phyloP scores from a whole-genome alignment of 2,113 vertebrate genomes.

The Saiga tatarica region DNA sequence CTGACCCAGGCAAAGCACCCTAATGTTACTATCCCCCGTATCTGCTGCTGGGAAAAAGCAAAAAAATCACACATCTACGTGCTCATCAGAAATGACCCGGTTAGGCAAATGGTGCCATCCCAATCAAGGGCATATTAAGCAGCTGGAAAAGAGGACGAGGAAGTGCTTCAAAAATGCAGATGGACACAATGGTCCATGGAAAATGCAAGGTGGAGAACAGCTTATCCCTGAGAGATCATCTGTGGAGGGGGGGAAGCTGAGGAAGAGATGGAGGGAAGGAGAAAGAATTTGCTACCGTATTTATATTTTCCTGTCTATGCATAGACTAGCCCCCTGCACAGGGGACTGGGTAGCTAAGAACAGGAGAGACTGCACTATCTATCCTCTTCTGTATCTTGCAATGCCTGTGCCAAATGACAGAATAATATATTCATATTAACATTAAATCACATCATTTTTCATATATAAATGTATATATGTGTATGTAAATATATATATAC shows the following conservation, averaged over 20 bases:
- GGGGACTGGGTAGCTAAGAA: background rate
- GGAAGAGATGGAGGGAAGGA: background rate
- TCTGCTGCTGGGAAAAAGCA: background rate
- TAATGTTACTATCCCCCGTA: background rate
- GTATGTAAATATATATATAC: background rate
- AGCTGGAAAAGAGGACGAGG: background rate
- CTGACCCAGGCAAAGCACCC: background rate
- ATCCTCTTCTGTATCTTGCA: background rate
- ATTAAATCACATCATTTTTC: background rate
- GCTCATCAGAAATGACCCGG: background rate
- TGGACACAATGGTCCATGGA: background rate
- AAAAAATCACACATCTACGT: background rate
- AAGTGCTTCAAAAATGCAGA: background rate
- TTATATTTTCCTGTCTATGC: background rate
- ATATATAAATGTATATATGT: background rate
- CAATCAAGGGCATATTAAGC: background rate
- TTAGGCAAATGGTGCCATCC: background rate
- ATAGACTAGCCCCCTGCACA: background rate
- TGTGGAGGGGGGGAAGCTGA: fast-evolving
- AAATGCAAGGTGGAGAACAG: background rate
- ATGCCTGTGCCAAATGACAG: background rate
- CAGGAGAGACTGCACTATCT: background rate
- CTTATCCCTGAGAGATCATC: background rate
- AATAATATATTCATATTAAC: background rate
- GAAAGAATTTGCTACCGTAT: background rate